Base-by-base conservation (phyloP, 2,113 vertebrate species). In the Prunella fulvescens region DNA sequence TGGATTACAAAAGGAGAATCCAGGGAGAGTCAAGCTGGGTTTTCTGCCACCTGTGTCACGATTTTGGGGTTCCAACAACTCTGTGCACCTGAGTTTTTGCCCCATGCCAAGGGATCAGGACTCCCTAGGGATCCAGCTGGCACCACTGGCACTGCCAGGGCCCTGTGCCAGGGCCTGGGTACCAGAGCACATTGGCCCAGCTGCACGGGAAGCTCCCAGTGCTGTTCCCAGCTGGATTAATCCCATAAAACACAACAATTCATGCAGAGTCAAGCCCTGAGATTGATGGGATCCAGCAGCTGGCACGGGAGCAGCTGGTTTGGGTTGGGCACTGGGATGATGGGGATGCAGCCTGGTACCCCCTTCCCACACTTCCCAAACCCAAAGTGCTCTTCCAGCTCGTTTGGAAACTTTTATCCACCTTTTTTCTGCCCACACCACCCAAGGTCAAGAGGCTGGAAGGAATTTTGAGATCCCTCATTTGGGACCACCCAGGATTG, bases 181-280 rank as follows among this genome's bases (percentile, higher is more conserved):
- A 19, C 76, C 45, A 44, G n/a, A 57, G 62, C 18, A 2, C 39
- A 1, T 6, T 3, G 40, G 23, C 54, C 35, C 17, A 3, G 7
- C 35, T 2, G 14, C 44, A 9, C 0, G 0, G 33, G 64, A 26
- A 45, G 33, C 35, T 58, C 31, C 42, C 37, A 2, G 42, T 3
- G 48, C 74, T 25, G 6, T 15, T 3, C 14, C 83, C 44, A 7
- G 39, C 66, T 42, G 62, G 45, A 67, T 71, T 9, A 3, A 64
- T 0, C 2, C 51, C 76, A 8, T 7, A 11, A 9, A 61, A 11
- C 28, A 42, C 48, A 22, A 33, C 20, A 17, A 10, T 37, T 44
- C 33, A 1, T 29, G 66, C 37, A 29, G 66, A 56, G 51, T 16
- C n/a, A 10, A 2, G 8, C 7, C 28, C 51, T 67, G 76, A 65